Base-by-base conservation (phyloP, 2,113 vertebrate genomes). In the Heterotis niloticus region DNA sequence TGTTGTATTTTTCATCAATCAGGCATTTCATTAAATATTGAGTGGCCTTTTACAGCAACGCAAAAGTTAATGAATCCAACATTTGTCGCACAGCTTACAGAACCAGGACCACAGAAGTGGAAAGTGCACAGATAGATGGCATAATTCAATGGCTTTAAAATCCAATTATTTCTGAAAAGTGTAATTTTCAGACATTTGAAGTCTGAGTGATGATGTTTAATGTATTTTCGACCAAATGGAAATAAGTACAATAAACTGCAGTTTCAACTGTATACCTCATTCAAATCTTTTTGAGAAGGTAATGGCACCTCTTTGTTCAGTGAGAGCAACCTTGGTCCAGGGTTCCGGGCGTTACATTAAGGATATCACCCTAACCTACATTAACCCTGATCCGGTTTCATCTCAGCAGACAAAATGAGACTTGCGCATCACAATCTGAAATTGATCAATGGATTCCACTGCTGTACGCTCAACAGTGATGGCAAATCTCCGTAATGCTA, bases 81-180 rank as follows among this genome's bases (percentile, higher is more conserved):
- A 75, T 75, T 56, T 78, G 64, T 73, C 52, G 71, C 64, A 24
- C 64, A 79, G 64, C 57, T 75, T 65, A 57, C 64, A 79, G 73
- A 81, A 57, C 24, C 52, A 62, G 73, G 54, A 83, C 66, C 64
- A 73, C 18, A 51, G 34, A 73, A 62, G 73, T 81, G 64, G 28
- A 76, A 77, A 67, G 75, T 62, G 73, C 51, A 57, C 73, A 81
- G 79, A 83, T 73, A 73, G 79, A 73, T 78, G 67, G 77, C 77
- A 71, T 75, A 69, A 83, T 75, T 83, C 74, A 79, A 51, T 81
- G 64, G 78, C 76, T 77, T 81, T 81, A 73, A 81, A 83, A 83
- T 83, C 79, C 77, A 83, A 83, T 81, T 83, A 81, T 79, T 79
- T 83, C 68, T 64, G 73, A 81, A 78, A 69, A 78, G 80, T 65